Evolutionary conservation across 2,888 invertebrate genomes (phyloP).

Genomic region (Epicampocera succincta): DNA sequence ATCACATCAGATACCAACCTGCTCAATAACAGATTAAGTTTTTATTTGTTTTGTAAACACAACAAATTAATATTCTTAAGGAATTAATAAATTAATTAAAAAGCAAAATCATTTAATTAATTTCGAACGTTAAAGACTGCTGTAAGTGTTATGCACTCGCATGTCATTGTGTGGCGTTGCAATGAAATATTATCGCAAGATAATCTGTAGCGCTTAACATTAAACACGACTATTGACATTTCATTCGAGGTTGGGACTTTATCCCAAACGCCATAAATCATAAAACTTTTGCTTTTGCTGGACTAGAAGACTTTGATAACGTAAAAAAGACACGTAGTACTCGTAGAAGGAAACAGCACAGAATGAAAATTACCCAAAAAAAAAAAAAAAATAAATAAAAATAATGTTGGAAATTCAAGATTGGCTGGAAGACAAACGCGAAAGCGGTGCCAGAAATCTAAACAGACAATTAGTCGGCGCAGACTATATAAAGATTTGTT

Average conservation of each 20-base stretch:
- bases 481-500: background rate
- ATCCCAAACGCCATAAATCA: slow-evolving; percentile 43
- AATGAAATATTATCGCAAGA: slow-evolving; percentile 30
- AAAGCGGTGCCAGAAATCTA: slow-evolving; percentile 50
- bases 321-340: slow-evolving; percentile 24
- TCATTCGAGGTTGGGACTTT: background rate
- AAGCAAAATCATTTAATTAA: slow-evolving; percentile 38
- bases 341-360: slow-evolving; percentile 56
- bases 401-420: slow-evolving; percentile 14
- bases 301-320: background rate
- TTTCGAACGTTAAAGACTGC: slow-evolving; percentile 3
- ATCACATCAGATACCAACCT: slow-evolving; percentile 11
- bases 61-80: slow-evolving; percentile 11
- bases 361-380: background rate
- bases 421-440: background rate
- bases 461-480: background rate
- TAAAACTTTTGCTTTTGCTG: background rate
- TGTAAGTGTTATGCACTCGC: background rate
- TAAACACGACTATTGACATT: slow-evolving; percentile 38
- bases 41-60: background rate
- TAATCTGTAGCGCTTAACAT: slow-evolving; percentile 52
- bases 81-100: slow-evolving; percentile 33
- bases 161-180: slow-evolving; percentile 3
- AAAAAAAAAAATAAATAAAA: too few relatives aligned
- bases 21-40: slow-evolving; percentile 41